Evolutionary conservation across 2,797 vertebrate species (phyloP).

Genomic region (Anabas testudineus): DNA sequence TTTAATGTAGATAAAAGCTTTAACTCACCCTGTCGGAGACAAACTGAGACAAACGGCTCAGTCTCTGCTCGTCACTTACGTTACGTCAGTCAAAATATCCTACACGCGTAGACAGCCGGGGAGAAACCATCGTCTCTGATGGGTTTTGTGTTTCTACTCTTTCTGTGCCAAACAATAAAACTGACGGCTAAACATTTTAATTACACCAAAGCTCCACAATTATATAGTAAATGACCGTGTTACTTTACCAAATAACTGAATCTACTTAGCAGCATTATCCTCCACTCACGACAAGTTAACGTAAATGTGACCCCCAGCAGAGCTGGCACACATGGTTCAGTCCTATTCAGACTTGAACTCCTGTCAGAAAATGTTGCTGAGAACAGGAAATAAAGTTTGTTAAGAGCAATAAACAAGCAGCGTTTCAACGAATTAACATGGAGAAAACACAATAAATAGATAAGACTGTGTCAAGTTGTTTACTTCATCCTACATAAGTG

Average conservation of each 20-base stretch:
- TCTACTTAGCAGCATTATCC: rapidly evolving
- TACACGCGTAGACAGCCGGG: background rate
- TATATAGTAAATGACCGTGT: no score
- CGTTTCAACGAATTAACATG: background rate
- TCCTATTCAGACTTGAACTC: conserved; percentile 34
- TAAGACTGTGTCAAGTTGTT: no score
- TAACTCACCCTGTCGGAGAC: background rate
- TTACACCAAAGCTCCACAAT: no score
- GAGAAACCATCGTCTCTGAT: conserved; percentile 45
- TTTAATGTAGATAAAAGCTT: no score
- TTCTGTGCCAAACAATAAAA: background rate
- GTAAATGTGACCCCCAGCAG: conserved; percentile 11
- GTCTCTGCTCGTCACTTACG: no score
- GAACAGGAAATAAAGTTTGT: background rate
- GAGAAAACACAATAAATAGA: no score
- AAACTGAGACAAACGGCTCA: background rate
- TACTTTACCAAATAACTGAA: rapidly evolving
- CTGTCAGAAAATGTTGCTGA: no score
- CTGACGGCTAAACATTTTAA: rapidly evolving
- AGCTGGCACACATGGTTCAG: conserved; percentile 41
- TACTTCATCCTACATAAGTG: no score
- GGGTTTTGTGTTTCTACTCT: background rate
- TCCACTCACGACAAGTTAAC: background rate
- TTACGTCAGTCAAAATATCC: conserved; percentile 32
- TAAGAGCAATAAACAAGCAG: no score